Percentiles rank a stretch among this genome's conserved stretches.
These are phyloP conservation scores for Lophochroa leadbeateri DNA, from an alignment of 2,113 vertebrate species.

Conservation along the genomic window DNA sequence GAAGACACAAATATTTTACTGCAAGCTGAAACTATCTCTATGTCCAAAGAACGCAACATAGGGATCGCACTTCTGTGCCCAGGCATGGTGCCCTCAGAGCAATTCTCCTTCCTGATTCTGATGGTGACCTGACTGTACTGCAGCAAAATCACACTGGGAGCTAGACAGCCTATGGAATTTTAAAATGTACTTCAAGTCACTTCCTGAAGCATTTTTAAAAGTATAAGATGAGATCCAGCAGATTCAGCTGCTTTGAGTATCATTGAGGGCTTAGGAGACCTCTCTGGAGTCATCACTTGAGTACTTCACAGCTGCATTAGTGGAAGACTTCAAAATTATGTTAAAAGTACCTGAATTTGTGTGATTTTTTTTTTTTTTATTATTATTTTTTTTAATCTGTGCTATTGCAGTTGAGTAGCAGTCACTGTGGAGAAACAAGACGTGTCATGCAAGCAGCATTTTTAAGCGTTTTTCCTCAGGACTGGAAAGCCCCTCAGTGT, in stretches of 20 bases:
- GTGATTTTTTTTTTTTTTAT: background rate
- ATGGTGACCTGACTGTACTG: background rate
- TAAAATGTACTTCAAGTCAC: background rate
- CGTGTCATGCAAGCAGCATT: background rate
- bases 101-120: background rate
- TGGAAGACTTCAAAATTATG: background rate
- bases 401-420: background rate
- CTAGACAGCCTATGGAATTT: background rate
- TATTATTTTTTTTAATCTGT: background rate
- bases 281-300: background rate
- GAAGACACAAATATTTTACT: background rate
- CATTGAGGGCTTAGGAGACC: background rate
- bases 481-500: background rate
- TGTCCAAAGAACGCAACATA: background rate
- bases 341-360: background rate
- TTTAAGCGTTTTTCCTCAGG: background rate
- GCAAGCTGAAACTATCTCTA: background rate
- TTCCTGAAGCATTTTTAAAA: background rate
- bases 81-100: background rate
- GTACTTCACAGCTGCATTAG: background rate
- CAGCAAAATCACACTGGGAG: background rate
- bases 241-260: background rate
- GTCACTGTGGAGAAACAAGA: background rate
- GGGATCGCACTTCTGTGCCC: rapidly evolving
- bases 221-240: background rate